Percentiles rank a stretch among this genome's conserved stretches.
phyloP scores from a whole-genome alignment of 2,113 vertebrate genomes.

The Gobiocypris rarus region DNA sequence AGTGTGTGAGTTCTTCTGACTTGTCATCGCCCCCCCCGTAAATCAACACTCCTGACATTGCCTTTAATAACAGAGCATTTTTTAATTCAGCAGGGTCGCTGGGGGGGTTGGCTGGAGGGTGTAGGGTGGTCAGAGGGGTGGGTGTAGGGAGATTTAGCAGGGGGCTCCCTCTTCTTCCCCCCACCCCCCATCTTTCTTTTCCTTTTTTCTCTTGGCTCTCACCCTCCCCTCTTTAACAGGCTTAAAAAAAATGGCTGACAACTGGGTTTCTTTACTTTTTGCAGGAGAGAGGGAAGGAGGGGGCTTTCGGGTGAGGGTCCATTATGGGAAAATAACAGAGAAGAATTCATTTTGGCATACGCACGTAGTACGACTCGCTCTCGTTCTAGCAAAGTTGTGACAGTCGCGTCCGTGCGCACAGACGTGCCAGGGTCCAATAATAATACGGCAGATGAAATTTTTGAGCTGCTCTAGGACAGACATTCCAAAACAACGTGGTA shows the following conservation, averaged over 20 bases:
- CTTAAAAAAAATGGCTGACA: slow-evolving; percentile 65
- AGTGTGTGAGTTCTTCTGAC: slow-evolving; percentile 78
- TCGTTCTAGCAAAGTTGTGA: slow-evolving; percentile 7
- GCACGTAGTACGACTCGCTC: slow-evolving; percentile 36
- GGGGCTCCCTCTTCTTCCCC: slow-evolving; percentile 19
- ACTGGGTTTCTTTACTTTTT: slow-evolving; percentile 56
- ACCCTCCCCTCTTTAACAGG: slow-evolving; percentile 53
- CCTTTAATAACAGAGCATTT: slow-evolving; percentile 83
- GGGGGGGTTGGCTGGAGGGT: background rate
- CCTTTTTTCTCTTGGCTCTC: slow-evolving; percentile 25
- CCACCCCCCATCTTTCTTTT: slow-evolving; percentile 12
- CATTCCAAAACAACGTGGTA: slow-evolving; percentile 51
- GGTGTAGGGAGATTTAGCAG: slow-evolving; percentile 1
- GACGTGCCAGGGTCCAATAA: slow-evolving; percentile 47
- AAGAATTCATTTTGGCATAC: slow-evolving; percentile 50
- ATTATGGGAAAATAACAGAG: slow-evolving; percentile 56
- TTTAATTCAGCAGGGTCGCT: slow-evolving; percentile 76
- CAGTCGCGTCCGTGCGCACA: slow-evolving; percentile 23
- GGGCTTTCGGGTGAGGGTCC: slow-evolving; percentile 45
- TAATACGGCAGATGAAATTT: slow-evolving; percentile 39
- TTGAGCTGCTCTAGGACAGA: slow-evolving; percentile 24
- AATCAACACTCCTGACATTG: slow-evolving; percentile 83
- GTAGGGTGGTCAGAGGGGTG: background rate
- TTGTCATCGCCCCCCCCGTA: slow-evolving; percentile 80
- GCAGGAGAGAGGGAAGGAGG: slow-evolving; percentile 19